Base-by-base conservation (phyloP, 2,797 vertebrate genomes). In the Phoebastria nigripes region DNA sequence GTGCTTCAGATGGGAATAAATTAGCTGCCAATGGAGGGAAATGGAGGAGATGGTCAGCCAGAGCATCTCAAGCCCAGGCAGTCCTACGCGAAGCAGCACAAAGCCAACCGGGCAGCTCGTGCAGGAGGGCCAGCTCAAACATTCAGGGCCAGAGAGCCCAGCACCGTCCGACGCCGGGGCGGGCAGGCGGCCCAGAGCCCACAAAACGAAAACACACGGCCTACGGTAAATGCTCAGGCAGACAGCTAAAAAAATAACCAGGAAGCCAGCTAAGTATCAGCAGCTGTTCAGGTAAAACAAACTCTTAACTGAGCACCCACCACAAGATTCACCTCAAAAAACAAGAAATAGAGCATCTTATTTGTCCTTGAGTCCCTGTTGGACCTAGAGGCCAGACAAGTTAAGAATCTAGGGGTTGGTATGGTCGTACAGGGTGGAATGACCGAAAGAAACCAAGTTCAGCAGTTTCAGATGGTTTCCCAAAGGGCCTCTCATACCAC, bases 1-100 rank as follows among this genome's bases (percentile, higher is more conserved):
- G 87, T 76, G 71, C 35, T 91, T 89, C 63, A 81, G 59, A 66
- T 77, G 77, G 59, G 54, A 94, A 96, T 89, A 97, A 95, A 97
- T 92, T 33, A 80, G n/a, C 83, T 79, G 42, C 71, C 11, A 4
- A 47, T 56, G 62, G 76, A 95, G 51, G n/a, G 15, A 78, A 76
- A 83, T 51, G 37, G 81, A 87, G 78, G 77, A 89, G 84, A 88
- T 79, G 72, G 93, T 66, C 42, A 10, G 76, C 41, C 76, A 37
- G 52, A 89, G 29, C 37, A 62, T 70, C 59, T 35, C 59, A 71
- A 58, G 37, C 24, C 74, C 74, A 78, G 42, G 59, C 85, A 92
- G 55, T 47, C 49, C 84, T 77, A 71, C 1, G 1, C 1, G 1
- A 93, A 85, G 56, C 87, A 78, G 42, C 59, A 83, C 7, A 8